Evolutionary conservation across 2,797 vertebrate species (phyloP).

Genomic region (Molossus alvarezi): DNA sequence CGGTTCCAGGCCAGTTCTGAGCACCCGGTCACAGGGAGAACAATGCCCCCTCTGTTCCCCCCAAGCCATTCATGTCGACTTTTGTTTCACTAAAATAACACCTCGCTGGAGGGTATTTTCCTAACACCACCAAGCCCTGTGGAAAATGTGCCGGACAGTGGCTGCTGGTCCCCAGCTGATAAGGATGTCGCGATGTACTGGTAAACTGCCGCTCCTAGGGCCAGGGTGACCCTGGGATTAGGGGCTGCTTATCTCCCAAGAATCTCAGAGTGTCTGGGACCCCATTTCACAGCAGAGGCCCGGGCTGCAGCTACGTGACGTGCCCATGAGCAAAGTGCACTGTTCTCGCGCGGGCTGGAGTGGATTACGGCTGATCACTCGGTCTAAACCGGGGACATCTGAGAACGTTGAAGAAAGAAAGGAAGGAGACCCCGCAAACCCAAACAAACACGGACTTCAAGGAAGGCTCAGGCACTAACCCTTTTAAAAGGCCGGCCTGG

Average conservation of each 20-base stretch:
- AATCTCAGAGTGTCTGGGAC: constrained; percentile 96
- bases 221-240: constrained; percentile 93
- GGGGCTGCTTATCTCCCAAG: constrained; percentile 95
- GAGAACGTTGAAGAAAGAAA: constrained; percentile 97
- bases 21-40: constrained; percentile 90
- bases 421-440: constrained; percentile 93
- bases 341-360: constrained; percentile 93
- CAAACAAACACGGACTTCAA: constrained; percentile 91
- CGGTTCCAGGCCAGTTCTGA: constrained; percentile 91
- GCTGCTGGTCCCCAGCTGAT: constrained; percentile 93
- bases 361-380: constrained; percentile 97
- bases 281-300: constrained; percentile 95
- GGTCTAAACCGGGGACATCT: constrained; percentile 94
- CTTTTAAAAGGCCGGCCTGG: constrained; percentile 87
- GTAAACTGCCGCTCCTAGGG: constrained; percentile 95
- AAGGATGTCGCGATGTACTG: constrained; percentile 97
- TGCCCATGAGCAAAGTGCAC: constrained; percentile 93
- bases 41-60: constrained; percentile 93
- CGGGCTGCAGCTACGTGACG: constrained; percentile 91
- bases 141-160: constrained; percentile 89
- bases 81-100: constrained; percentile 95
- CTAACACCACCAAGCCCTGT: constrained; percentile 90
- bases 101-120: constrained; percentile 92
- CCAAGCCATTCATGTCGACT: constrained; percentile 92
- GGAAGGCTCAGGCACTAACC: constrained; percentile 85